Evolutionary conservation across 1,140 invertebrate species (phyloP).

Genomic region (Drosophila leontia): DNA sequence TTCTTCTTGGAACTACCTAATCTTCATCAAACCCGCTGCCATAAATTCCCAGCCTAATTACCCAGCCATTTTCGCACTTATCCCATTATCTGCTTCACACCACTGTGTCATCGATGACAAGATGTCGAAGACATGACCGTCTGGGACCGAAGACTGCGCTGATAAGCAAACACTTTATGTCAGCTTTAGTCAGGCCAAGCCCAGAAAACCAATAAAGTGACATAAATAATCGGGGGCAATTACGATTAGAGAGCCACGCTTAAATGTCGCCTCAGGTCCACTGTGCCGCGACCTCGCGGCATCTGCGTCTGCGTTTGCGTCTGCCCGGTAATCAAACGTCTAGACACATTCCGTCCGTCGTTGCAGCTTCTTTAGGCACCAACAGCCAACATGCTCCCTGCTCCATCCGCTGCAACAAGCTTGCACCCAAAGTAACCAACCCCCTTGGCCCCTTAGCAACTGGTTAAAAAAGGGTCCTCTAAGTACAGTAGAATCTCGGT

Average conservation of each 20-base stretch:
- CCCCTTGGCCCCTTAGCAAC: constrained; percentile 26
- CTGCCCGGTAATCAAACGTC: constrained; percentile 77
- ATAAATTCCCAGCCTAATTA: constrained; percentile 38
- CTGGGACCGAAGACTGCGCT: constrained; percentile 40
- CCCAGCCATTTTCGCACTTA: constrained; percentile 40
- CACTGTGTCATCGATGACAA: constrained; percentile 35
- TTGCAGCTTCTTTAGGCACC: constrained; percentile 68
- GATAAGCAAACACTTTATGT: constrained; percentile 58
- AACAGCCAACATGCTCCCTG: constrained; percentile 2
- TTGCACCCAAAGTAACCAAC: constrained; percentile 20
- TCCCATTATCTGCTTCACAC: constrained; percentile 44
- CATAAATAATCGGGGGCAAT: constrained; percentile 29
- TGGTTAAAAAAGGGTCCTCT: constrained; percentile 25
- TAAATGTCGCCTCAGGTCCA: constrained; percentile 49
- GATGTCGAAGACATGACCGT: constrained; percentile 18
- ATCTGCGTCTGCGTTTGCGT: constrained; percentile 56
- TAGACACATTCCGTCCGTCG: constrained; percentile 68
- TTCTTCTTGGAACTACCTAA: constrained; percentile 5
- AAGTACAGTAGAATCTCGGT: not conserved
- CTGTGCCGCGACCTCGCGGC: constrained; percentile 61
- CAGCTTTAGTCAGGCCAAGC: constrained; percentile 17
- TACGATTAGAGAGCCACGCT: constrained; percentile 45
- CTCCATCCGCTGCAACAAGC: not conserved
- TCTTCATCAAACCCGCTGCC: not conserved
- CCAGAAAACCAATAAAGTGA: constrained; percentile 55